These are phyloP conservation scores for Kradibia gibbosae DNA, from an alignment of 1,140 invertebrate genomes.

Conservation along the genomic window DNA sequence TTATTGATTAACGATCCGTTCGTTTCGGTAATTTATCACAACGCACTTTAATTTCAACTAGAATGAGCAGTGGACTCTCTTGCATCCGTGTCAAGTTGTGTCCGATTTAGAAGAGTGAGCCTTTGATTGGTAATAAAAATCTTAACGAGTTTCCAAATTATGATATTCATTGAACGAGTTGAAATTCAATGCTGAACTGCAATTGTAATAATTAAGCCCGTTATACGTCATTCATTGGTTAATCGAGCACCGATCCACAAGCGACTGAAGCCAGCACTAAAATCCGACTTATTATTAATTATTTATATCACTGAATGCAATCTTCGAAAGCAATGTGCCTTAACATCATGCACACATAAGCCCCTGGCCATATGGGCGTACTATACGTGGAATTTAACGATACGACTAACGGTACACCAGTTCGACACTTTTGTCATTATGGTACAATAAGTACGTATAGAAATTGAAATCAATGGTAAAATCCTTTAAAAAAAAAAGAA, in stretches of 20 bases:
- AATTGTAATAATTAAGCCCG: not conserved
- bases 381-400: conserved; percentile 59
- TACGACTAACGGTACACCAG: conserved; percentile 59
- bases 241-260: conserved; percentile 4
- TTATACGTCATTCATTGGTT: not conserved
- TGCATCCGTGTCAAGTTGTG: no score
- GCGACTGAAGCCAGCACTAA: not conserved
- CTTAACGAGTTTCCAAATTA: not conserved
- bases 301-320: conserved; percentile 25
- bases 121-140: no score
- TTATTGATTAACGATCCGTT: no score
- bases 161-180: not conserved
- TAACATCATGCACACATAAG: no score
- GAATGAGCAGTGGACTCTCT: no score
- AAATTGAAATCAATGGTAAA: conserved; percentile 16
- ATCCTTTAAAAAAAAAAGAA: no score
- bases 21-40: no score
- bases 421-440: conserved; percentile 52
- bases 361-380: conserved; percentile 46
- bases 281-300: conserved; percentile 27
- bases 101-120: no score
- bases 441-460: conserved; percentile 38
- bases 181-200: not conserved
- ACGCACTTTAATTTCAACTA: no score
- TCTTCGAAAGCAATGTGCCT: conserved; percentile 48